Evolutionary conservation across 1,140 invertebrate species (phyloP).

Genomic region (Diuraphis noxia): DNA sequence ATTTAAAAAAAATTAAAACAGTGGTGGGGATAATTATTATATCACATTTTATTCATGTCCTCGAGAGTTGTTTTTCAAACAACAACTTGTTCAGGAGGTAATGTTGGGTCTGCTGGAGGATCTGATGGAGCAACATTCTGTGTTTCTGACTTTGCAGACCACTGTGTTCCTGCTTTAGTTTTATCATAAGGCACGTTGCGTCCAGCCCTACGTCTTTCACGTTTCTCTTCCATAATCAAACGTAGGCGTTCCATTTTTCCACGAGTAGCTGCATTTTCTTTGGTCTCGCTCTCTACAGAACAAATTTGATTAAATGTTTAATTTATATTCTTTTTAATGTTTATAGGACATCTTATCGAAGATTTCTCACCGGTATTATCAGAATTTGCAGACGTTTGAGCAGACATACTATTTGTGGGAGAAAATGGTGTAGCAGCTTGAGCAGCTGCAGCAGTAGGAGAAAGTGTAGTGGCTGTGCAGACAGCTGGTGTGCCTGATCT

Average conservation of each 20-base stretch:
- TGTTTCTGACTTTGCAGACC: conserved; percentile 56
- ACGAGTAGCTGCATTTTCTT: conserved; percentile 78
- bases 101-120: conserved; percentile 42
- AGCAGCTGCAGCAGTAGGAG: conserved; percentile 28
- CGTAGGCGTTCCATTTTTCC: conserved; percentile 83
- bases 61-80: conserved; percentile 15
- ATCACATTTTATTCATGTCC: conserved; percentile 47
- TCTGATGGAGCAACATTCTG: conserved; percentile 51
- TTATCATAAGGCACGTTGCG: conserved; percentile 64
- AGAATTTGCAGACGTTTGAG: neutral
- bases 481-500: conserved; percentile 55
- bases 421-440: conserved; percentile 36
- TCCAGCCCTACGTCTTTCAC: conserved; percentile 77
- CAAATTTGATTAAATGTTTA: neutral
- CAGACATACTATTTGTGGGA: neutral
- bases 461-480: conserved; percentile 41
- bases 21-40: conserved; percentile 49
- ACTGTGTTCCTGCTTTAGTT: conserved; percentile 54
- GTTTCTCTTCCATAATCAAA: conserved; percentile 84
- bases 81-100: conserved; percentile 52
- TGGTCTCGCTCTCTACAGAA: conserved; percentile 56
- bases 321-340: neutral
- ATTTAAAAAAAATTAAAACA: conserved; percentile 34
- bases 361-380: neutral
- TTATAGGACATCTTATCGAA: neutral